Evolutionary conservation across 64 coral and sea anemone genomes (phyloP), one percentile per base, ranked within the genome.

Genomic region (Trachythela sp.): DNA sequence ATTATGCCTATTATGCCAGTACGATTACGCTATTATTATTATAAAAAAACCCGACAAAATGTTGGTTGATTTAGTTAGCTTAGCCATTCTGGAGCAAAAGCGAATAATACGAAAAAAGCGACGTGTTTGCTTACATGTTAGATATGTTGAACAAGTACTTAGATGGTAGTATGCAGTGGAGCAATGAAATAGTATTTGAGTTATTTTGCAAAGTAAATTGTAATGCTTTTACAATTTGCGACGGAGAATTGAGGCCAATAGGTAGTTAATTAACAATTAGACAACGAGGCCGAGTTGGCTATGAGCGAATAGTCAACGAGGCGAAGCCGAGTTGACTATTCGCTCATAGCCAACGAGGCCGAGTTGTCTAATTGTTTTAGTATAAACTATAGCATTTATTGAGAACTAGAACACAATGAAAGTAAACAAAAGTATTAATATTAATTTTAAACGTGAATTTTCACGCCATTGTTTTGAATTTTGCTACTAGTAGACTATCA

Each of bases 141-240:
- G 48, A 84, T 15, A 89, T 92, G 29, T 42, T 99, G n/a, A 59
- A 87, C 1, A 30, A 72, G 14, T 99, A 91, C 87, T 9, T 92
- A 34, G 84, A 91, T 24, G 72, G 86, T 4, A 67, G 88, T 37
- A 88, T 94, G 40, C 43, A 40, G 1, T 67, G 68, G 58, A 43
- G 18, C 41, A 48, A 70, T 4, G 38, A 13, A 4, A 89, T 89
- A 9, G 18, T 94, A 26, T 91, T 99, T 93, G 86, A 93, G 38
- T 72, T 99, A 24, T 99, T 99, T 93, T 89, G 93, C 33, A 95
- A 99, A 87, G 88, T 99, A 59, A 91, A 91, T 11, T 99, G 91
- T 20, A 99, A 99, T 52, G 92, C 93, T 84, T 99, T 99, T 89
- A 95, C 93, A 50, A 99, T 99, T 36, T 94, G 93, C 58, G 93